These are phyloP conservation scores for Sebastes umbrosus DNA, from an alignment of 2,797 vertebrate genomes.

Conservation along the genomic window DNA sequence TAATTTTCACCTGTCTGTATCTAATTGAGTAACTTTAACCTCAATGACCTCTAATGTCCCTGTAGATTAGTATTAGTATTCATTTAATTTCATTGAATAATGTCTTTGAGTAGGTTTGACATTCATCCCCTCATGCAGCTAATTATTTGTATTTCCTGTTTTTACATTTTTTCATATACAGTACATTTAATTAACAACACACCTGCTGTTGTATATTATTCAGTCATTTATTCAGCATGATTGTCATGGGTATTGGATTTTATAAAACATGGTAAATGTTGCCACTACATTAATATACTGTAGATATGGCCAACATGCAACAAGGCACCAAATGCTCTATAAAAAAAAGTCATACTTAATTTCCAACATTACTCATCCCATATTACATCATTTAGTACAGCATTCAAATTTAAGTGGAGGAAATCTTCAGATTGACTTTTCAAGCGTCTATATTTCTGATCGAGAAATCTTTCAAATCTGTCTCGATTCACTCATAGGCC, in stretches of 20 bases:
- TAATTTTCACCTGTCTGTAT: no score
- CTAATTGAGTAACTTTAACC: background rate
- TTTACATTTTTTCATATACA: background rate
- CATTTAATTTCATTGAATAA: background rate
- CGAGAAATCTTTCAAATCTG: background rate
- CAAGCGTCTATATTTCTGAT: background rate
- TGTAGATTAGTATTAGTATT: background rate
- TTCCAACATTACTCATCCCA: conserved; percentile 25
- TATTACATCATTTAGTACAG: conserved; percentile 31
- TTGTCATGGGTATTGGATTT: conserved; percentile 66
- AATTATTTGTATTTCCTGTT: background rate
- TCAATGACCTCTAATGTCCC: background rate
- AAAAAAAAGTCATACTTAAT: background rate
- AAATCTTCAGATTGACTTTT: background rate
- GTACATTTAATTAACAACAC: background rate
- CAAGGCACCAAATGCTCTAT: conserved; percentile 55
- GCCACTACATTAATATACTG: conserved; percentile 32
- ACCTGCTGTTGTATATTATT: background rate
- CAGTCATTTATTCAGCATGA: conserved; percentile 60
- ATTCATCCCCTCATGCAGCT: background rate
- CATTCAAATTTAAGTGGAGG: conserved; percentile 28
- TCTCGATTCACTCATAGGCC: background rate
- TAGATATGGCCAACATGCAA: conserved; percentile 54
- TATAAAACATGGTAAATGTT: conserved; percentile 47
- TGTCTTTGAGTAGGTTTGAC: background rate